These are phyloP conservation scores for Clinocottus analis DNA, from an alignment of 2,113 vertebrate genomes.

Conservation along the genomic window DNA sequence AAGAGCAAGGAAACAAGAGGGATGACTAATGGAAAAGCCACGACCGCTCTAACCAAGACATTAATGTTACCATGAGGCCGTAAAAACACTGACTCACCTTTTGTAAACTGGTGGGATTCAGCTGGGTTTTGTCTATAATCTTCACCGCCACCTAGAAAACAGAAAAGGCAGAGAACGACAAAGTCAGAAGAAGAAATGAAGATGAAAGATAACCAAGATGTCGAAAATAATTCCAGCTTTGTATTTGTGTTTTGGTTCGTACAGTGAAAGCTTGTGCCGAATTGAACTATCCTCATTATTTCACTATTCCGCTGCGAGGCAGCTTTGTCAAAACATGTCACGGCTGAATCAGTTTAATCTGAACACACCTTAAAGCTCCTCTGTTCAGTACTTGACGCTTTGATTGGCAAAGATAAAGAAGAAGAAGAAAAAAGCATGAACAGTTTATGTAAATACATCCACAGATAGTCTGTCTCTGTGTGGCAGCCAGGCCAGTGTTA, in stretches of 20 bases:
- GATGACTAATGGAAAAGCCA: conserved; percentile 53
- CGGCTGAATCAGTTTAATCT: conserved; percentile 12
- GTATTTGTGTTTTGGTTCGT: conserved; percentile 23
- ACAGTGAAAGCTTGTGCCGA: conserved; percentile 4
- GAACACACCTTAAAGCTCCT: conserved; percentile 31
- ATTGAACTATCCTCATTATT: conserved; percentile 41
- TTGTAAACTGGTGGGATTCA: conserved; percentile 98
- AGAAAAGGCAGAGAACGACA: conserved; percentile 63
- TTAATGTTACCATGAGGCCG: conserved; percentile 53
- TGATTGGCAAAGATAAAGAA: neutral
- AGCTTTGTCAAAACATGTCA: conserved; percentile 57
- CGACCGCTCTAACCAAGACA: conserved; percentile 28
- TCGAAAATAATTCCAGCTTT: conserved; percentile 42
- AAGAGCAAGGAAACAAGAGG: conserved; percentile 57
- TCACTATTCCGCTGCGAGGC: conserved; percentile 22
- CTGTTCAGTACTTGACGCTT: conserved; percentile 2
- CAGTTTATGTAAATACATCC: neutral
- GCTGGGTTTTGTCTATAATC: conserved; percentile 99
- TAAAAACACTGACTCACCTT: conserved; percentile 87
- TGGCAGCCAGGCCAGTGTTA: neutral
- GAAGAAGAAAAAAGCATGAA: neutral
- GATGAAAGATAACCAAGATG: conserved; percentile 26
- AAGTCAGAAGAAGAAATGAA: conserved; percentile 38
- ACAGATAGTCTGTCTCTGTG: neutral
- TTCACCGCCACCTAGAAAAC: conserved; percentile 93